phyloP scores from a whole-genome alignment of 2,113 vertebrate genomes.

The Mus spicilegus region DNA sequence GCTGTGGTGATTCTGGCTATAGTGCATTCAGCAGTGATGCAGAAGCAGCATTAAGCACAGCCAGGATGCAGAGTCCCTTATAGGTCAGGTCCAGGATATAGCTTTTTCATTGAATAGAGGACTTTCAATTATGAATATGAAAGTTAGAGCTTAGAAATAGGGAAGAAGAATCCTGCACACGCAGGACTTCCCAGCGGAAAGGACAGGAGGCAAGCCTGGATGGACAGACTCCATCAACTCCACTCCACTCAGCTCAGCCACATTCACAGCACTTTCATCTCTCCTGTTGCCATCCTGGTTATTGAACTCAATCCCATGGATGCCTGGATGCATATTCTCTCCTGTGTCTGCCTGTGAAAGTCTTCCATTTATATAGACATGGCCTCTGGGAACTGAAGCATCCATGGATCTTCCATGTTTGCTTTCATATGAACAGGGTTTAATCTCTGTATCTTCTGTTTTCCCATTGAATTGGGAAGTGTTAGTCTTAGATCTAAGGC shows the following conservation, averaged over 20 bases:
- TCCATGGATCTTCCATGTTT: not conserved
- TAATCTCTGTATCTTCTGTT: not conserved
- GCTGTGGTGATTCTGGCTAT: not conserved
- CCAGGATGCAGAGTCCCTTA: rapidly evolving
- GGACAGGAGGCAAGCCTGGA: not conserved
- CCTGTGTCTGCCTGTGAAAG: not conserved
- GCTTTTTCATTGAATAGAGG: not conserved
- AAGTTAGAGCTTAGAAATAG: not conserved
- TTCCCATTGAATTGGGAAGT: not conserved
- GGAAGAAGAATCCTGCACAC: not conserved
- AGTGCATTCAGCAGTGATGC: rapidly evolving
- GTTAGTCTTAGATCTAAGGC: not conserved
- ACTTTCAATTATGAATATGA: not conserved
- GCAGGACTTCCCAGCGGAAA: too few relatives aligned
- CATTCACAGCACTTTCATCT: rapidly evolving
- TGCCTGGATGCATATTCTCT: not conserved
- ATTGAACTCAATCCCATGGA: not conserved
- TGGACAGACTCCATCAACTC: not conserved
- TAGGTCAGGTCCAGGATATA: not conserved
- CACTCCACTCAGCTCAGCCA: not conserved
- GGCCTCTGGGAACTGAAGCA: not conserved
- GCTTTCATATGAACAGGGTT: not conserved
- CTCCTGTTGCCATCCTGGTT: not conserved
- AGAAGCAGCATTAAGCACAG: rapidly evolving
- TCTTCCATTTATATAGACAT: not conserved